Base-by-base conservation (phyloP, 2,113 vertebrate genomes). In the Atractosteus spatula region DNA sequence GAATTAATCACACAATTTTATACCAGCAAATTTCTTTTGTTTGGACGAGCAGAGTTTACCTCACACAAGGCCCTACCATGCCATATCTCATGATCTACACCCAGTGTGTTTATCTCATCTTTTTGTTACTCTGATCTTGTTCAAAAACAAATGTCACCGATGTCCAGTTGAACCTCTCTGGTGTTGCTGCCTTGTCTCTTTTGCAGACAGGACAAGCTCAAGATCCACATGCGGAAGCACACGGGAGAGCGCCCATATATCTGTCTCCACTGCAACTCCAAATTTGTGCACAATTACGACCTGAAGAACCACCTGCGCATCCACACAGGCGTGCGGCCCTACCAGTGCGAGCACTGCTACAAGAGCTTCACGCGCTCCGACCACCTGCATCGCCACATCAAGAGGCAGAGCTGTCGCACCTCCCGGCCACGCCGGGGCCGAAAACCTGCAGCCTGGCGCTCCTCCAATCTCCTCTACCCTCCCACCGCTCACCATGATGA, bases 141-240 rank as follows among this genome's bases (percentile, higher is more conserved):
- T 51, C 47, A 51, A 10, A 51, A 51, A 10, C 5, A 2, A 51
- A 7, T 51, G 0, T 7, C 5, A 51, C 47, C 12, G 13, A 59
- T 4, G 56, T 59, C 56, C 11, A 12, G 1, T 13, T 59, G 56
- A 42, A 13, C 51, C 3, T 70, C 43, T 59, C 68, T 76, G 29
- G 29, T 29, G 29, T 29, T 29, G 29, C 29, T 29, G 29, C 29
- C 29, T 78, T 78, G 54, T 74, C 70, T 47, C 74, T 68, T 76
- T 74, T 80, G 2, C 90, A 98, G 97, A 86, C 97, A 99, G 82
- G 97, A 99, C 92, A 99, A 99, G 79, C 90, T 99, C 12, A 99
- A 99, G 85, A 99, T 99, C 82, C 97, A 99, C 89, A 99, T 99
- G 97, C 88, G 97, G 69, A 99, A 99, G 86, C 97, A 99, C 90